Base-by-base conservation (phyloP, 2,797 vertebrate species). In the Cryptoprocta ferox region DNA sequence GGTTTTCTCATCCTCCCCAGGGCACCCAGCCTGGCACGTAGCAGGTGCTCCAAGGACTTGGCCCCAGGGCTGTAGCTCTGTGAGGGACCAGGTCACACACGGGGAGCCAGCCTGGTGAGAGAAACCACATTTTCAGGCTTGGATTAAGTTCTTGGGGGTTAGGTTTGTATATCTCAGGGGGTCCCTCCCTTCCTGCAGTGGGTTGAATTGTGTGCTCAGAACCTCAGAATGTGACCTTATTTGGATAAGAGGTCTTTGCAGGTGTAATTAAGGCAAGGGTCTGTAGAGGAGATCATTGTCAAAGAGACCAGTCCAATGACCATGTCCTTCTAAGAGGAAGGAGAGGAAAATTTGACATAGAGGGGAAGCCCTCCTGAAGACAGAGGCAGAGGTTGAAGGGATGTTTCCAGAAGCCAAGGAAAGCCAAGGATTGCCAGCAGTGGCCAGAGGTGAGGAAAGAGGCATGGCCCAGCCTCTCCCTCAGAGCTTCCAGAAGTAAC, bases 381-480 rank as follows among this genome's bases (percentile, higher is more conserved):
- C 0, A 6, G 6, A 50, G 56, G 24, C 4, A 32, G 75, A 61
- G 35, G 13, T 2, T 8, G 14, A 75, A 76, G 16, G 1, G 4
- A 26, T 11, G 21, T 24, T 70, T 70, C 30, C 16, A 1, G 6
- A n/a, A 39, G 24, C 13, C 35, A 45, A 39, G 66, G 59, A 28
- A 8, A 3, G 0, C 1, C 0, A 4, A 37, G 53, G 10, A 10
- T 16, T 61, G 15, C 39, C 32, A 12, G 37, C 18, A 28, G 14
- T 10, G 5, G 2, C 65, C 11, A 35, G 39, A 75, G 42, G 39
- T 3, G 2, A 16, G 39, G 63, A 48, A 8, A 18, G 6, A 32
- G 15, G 24, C 16, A 0, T 6, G 45, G 53, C 16, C 13, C 0
- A 0, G 24, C 11, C 18, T 63, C 42, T 19, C 16, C 4, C n/a